A percentile compares a stretch with the other conserved stretches of the same genome.
Evolutionary conservation across 1,140 invertebrate genomes (phyloP).

Genomic region (Pseudomyrmex cubaensis): DNA sequence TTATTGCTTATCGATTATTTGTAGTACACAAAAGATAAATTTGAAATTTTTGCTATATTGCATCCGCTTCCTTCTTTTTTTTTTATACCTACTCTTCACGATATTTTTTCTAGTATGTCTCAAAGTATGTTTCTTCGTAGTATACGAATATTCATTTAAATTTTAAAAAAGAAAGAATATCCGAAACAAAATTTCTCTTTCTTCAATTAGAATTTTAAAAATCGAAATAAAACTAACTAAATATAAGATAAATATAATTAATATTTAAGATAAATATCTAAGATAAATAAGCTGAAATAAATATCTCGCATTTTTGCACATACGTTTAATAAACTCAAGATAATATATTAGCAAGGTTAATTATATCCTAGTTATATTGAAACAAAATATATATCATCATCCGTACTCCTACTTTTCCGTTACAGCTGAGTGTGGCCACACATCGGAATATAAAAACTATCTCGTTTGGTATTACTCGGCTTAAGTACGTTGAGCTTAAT

Average conservation of each 20-base stretch:
- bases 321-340: background rate
- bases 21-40: background rate
- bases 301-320: background rate
- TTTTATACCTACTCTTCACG: too few species aligned
- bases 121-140: too few species aligned
- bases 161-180: too few species aligned
- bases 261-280: too few species aligned
- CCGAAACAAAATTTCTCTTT: too few species aligned
- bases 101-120: too few species aligned
- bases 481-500: conserved; percentile 14
- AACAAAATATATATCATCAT: background rate
- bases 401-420: background rate
- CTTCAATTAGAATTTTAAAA: background rate
- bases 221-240: background rate
- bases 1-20: background rate
- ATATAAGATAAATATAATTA: too few species aligned
- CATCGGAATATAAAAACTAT: conserved; percentile 24
- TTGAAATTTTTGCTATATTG: background rate
- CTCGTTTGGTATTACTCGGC: background rate
- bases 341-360: background rate
- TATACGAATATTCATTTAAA: too few species aligned
- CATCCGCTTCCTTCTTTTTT: background rate
- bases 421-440: background rate
- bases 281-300: background rate
- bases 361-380: background rate